Conservation (phyloP, 2,113 vertebrate genomes). For the Gobiocypris rarus region DNA sequence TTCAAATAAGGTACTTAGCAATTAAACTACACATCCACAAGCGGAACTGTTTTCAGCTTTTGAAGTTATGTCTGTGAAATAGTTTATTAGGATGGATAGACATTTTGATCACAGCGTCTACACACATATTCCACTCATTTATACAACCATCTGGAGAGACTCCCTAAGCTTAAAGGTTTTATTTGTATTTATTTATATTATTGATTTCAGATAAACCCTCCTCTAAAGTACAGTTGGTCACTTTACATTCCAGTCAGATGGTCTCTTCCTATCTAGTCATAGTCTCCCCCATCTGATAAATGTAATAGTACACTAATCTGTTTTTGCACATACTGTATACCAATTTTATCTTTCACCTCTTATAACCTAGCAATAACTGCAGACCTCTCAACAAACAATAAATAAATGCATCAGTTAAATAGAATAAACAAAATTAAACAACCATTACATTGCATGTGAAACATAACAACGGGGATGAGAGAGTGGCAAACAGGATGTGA, state of each 20-base stretch:
- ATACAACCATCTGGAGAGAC: background rate
- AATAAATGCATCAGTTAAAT: background rate
- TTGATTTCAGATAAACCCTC: background rate
- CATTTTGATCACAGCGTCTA: background rate
- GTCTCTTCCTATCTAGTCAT: background rate
- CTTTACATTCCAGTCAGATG: background rate
- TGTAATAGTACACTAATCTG: background rate
- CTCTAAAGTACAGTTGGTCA: background rate
- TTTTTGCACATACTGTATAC: background rate
- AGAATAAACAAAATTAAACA: background rate
- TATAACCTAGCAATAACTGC: background rate
- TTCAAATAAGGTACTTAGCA: background rate
- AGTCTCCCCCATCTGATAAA: background rate
- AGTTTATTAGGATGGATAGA: background rate
- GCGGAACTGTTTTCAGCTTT: background rate
- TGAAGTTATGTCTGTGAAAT: background rate
- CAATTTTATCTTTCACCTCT: background rate
- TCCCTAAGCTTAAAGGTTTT: background rate
- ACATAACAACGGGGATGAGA: conserved; percentile 64
- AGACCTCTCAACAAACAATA: background rate
- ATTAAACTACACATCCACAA: background rate
- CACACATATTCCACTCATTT: background rate
- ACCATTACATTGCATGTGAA: background rate
- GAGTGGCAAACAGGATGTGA: conserved; percentile 65
- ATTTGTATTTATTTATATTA: background rate